These are phyloP conservation scores for Unio pictorum DNA, from an alignment of 2,888 invertebrate genomes.

Conservation along the genomic window DNA sequence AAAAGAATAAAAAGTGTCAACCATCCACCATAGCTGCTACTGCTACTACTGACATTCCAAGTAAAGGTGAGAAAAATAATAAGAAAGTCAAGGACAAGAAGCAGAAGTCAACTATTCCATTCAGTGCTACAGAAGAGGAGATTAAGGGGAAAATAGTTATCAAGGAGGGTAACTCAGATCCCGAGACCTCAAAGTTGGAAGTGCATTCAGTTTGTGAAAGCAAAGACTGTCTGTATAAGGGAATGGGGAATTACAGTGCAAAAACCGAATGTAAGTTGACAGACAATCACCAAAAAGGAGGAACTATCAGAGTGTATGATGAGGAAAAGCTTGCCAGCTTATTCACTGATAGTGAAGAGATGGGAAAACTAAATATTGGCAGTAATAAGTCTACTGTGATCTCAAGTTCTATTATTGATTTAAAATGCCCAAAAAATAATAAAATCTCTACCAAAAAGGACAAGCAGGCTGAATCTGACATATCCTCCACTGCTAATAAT, in stretches of 20 bases:
- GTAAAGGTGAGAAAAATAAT: slow-evolving; percentile 37
- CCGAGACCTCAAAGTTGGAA: no score
- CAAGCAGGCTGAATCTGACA: no score
- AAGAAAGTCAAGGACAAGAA: slow-evolving; percentile 51
- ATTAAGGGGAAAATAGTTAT: slow-evolving; percentile 17
- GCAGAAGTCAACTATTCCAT: slow-evolving; percentile 30
- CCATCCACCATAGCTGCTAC: slow-evolving; percentile 11
- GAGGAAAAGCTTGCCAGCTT: slow-evolving; percentile 10
- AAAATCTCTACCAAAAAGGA: no score
- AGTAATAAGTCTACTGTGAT: no score
- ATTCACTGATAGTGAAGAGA: slow-evolving; percentile 23
- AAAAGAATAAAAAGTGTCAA: slow-evolving; percentile 32
- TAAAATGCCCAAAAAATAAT: no score
- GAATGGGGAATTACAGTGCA: slow-evolving; percentile 48
- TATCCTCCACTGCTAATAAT: no score
- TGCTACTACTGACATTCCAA: slow-evolving; percentile 33
- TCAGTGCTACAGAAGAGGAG: slow-evolving; percentile 22
- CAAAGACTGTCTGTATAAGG: slow-evolving; percentile 16
- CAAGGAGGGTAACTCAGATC: slow-evolving; percentile 12
- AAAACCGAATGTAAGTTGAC: slow-evolving; percentile 27
- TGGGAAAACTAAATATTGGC: slow-evolving; percentile 1
- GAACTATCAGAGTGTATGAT: slow-evolving; percentile 8
- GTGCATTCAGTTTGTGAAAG: not conserved
- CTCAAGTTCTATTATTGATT: no score
- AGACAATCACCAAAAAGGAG: not conserved